phyloP scores from a whole-genome alignment of 2,888 invertebrate genomes.

The Nemurella pictetii region DNA sequence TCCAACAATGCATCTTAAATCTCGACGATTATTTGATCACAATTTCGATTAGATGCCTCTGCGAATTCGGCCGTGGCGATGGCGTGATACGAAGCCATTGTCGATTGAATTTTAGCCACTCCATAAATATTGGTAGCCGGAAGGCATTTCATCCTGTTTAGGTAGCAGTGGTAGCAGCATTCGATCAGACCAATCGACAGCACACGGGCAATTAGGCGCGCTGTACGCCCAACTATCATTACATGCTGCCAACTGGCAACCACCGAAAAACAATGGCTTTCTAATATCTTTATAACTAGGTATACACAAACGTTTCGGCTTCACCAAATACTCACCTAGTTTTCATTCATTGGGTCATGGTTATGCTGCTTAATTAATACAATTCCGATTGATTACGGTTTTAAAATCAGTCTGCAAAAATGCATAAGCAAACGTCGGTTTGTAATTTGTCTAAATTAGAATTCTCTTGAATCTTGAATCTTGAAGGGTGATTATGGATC shows the following conservation, averaged over 20 bases:
- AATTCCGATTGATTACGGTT: neutral
- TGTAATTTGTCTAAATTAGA: too few species aligned
- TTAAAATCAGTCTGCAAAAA: neutral
- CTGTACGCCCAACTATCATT: neutral
- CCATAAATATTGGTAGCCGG: neutral
- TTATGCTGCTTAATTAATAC: neutral
- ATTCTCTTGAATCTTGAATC: too few species aligned
- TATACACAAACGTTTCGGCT: neutral
- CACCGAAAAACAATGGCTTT: neutral
- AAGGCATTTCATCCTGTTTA: neutral
- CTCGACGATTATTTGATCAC: neutral
- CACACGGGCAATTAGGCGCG: neutral
- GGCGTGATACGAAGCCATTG: neutral
- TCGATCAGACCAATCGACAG: neutral
- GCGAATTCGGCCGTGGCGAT: neutral
- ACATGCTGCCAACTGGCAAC: neutral
- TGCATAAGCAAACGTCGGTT: neutral
- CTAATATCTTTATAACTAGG: neutral
- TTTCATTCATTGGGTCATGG: neutral
- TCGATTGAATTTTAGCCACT: neutral
- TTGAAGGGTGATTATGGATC: too few species aligned
- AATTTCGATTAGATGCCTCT: neutral
- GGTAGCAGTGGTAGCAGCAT: neutral
- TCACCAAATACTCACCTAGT: neutral
- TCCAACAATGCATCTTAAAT: neutral